Conservation (phyloP, 2,113 vertebrate species). For the Pardalotus punctatus region DNA sequence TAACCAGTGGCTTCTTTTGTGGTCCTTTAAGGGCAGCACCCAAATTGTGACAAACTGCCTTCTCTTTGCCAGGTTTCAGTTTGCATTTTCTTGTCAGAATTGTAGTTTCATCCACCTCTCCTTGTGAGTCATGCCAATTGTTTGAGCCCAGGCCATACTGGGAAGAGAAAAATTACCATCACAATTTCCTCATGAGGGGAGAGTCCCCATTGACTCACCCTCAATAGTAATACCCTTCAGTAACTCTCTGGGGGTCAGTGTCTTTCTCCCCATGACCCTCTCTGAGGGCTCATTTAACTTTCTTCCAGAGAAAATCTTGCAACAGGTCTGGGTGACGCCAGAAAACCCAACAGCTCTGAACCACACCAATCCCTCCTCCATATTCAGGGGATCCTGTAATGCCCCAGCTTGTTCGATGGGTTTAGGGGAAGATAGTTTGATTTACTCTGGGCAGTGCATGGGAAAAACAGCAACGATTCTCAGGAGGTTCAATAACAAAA, state of each 20-base stretch:
- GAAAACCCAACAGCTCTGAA: not conserved
- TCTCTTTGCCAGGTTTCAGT: not conserved
- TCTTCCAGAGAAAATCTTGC: not conserved
- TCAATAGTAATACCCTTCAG: not conserved
- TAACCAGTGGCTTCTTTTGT: not conserved
- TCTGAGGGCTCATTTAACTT: not conserved
- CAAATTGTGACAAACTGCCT: not conserved
- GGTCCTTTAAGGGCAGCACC: not conserved
- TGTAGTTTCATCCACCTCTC: not conserved
- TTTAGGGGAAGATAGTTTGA: not conserved
- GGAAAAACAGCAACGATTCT: not conserved
- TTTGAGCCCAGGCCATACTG: not conserved
- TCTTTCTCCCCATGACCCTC: not conserved
- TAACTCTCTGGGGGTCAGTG: not conserved
- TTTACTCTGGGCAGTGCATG: not conserved
- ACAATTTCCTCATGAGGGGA: not conserved
- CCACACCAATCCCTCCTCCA: not conserved
- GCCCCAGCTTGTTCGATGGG: rapidly evolving
- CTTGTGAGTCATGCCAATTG: not conserved
- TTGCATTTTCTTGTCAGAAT: not conserved
- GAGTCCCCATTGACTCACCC: too few relatives aligned
- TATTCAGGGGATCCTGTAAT: not conserved
- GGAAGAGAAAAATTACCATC: not conserved
- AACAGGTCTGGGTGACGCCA: not conserved
- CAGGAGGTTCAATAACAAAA: not conserved